phyloP scores from a whole-genome alignment of 2,888 invertebrate species.

The Hipparchia sbordonii region DNA sequence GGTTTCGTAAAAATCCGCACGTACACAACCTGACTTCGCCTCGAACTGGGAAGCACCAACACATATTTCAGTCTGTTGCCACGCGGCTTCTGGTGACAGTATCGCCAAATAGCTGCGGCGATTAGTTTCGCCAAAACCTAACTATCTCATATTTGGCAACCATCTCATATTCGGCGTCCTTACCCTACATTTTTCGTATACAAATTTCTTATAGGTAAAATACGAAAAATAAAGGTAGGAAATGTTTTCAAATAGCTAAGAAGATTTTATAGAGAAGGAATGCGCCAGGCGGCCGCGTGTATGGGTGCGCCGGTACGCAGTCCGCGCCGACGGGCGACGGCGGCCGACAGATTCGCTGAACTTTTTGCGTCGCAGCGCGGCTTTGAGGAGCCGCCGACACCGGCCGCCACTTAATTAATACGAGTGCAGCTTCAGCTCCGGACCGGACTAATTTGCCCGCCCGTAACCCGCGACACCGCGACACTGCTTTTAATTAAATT shows the following conservation, averaged over 20 bases:
- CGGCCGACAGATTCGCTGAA: slow-evolving; percentile 37
- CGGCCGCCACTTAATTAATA: slow-evolving; percentile 68
- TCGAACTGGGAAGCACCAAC: too few relatives aligned
- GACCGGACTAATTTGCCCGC: slow-evolving; percentile 71
- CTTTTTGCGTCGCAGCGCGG: slow-evolving; percentile 43
- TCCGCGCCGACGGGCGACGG: background rate
- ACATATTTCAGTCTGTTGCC: too few relatives aligned
- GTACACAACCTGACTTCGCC: too few relatives aligned
- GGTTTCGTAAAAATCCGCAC: too few relatives aligned
- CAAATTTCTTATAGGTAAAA: background rate
- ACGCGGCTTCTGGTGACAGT: too few relatives aligned
- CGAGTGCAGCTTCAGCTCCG: slow-evolving; percentile 52
- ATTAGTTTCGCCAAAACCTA: too few relatives aligned
- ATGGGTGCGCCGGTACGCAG: slow-evolving; percentile 1
- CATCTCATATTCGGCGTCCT: too few relatives aligned
- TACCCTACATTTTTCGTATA: too few relatives aligned
- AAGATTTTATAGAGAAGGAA: slow-evolving; percentile 15
- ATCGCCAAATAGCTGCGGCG: too few relatives aligned
- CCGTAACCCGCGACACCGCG: slow-evolving; percentile 48
- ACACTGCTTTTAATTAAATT: slow-evolving; percentile 75
- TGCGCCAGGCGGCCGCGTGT: slow-evolving; percentile 10
- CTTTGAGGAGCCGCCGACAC: slow-evolving; percentile 50
- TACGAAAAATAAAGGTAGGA: background rate
- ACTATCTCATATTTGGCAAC: too few relatives aligned
- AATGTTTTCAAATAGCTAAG: background rate